Base-by-base conservation (phyloP, 2,888 invertebrate genomes). In the Melinopterus prodromus region DNA sequence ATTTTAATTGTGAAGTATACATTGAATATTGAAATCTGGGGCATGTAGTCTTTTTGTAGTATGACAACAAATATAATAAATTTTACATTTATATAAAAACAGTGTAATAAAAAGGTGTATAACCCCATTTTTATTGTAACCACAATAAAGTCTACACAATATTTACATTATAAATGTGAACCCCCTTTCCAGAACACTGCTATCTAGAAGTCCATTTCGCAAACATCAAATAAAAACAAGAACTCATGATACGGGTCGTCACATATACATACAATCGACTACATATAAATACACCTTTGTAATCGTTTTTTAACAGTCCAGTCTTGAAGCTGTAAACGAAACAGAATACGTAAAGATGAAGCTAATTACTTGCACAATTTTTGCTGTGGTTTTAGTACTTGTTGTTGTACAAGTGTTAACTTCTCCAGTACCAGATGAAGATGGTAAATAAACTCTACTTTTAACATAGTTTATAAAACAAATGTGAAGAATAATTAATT, bases 361-460 rank as follows among this genome's bases (percentile, higher is more conserved):
- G 53, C 53, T 3, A 53, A 53, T 12, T 53, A 9, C 53, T 53
- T 53, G 2, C 5, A 53, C 12, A 53, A 7, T 53, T 53, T 53
- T 53, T 53, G 12, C 53, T 12, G 53, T 53, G 12, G 53, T 53
- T 12, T 12, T 53, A 53, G 16, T 74, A 37, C 72, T 35, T 16
- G 16, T 72, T 72, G 72, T 14, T 14, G 14, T 16, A 16, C 74
- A 53, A 53, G 53, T 53, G 1, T 53, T 53, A 7, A 35, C 5
- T 38, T 14, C 26, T 26, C 26, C n/a, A 16, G n/a, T 16, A 14
- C 35, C 35, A 16, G 77, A 77, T 69, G 70, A 77, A 77, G 70
- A 70, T 70, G 35, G 70, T 12, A 69, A 14, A 37, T 16, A 9
- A 16, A 9, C n/a, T 74, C 15, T 35, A 9, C 7, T 26, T 35